Conservation (phyloP, 2,888 invertebrate genomes). For the Agrochola lychnidis region DNA sequence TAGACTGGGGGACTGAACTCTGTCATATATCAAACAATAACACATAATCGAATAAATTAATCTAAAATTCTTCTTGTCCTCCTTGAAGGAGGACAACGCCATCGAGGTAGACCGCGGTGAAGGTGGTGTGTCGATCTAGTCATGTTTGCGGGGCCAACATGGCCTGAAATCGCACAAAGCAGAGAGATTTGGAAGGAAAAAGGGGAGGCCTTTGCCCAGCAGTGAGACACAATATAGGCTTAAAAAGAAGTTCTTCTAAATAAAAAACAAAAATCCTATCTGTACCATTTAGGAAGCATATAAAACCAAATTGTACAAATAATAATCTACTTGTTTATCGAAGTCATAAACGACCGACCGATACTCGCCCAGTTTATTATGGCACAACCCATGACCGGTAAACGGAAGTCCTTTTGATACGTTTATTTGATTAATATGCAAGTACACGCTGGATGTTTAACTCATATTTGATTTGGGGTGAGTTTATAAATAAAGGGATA, state of each 20-base stretch:
- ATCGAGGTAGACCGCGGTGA: no score
- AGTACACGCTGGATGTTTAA: not conserved
- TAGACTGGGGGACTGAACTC: not conserved
- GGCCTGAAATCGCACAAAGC: no score
- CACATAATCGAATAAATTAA: not conserved
- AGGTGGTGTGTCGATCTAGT: no score
- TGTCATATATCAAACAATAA: not conserved
- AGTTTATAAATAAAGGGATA: not conserved
- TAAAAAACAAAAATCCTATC: not conserved
- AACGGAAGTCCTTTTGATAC: conserved; percentile 39
- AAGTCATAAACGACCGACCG: conserved; percentile 2
- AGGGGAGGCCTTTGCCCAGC: no score
- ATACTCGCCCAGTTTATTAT: conserved; percentile 27
- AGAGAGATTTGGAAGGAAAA: no score
- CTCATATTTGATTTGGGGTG: conserved; percentile 13
- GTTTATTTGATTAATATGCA: conserved; percentile 25
- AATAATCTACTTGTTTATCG: conserved; percentile 8
- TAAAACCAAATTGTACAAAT: conserved; percentile 6
- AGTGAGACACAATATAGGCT: no score
- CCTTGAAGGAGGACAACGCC: no score
- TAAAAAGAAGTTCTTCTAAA: not conserved
- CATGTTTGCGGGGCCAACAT: no score
- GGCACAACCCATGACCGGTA: conserved; percentile 12
- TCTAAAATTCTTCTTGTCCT: no score
- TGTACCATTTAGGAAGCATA: not conserved